These are phyloP conservation scores for Antechinus stuartii DNA, from an alignment of 2,113 vertebrate genomes.

Conservation along the genomic window DNA sequence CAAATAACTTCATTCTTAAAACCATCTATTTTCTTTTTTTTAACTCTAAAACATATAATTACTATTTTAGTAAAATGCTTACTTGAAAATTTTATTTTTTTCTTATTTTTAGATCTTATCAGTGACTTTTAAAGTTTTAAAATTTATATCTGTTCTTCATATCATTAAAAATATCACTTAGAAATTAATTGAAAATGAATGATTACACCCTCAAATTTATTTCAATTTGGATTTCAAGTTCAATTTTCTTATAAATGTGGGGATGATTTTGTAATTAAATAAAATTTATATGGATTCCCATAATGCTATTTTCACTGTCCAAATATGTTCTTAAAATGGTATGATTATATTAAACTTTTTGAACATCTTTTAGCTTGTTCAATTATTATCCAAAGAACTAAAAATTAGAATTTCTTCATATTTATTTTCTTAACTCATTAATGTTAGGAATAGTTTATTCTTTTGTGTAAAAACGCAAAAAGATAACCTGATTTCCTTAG, in stretches of 20 bases:
- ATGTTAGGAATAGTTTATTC: background rate
- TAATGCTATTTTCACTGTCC: background rate
- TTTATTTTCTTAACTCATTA: background rate
- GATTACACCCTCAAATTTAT: background rate
- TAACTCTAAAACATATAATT: constrained; percentile 76
- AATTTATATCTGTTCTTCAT: constrained; percentile 14
- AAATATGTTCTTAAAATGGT: background rate
- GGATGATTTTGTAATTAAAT: background rate
- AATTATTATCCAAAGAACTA: background rate
- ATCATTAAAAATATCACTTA: background rate
- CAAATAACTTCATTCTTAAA: constrained; percentile 86
- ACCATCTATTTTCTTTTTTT: constrained; percentile 76
- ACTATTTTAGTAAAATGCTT: constrained; percentile 78
- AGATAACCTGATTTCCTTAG: background rate
- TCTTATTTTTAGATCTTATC: constrained; percentile 23
- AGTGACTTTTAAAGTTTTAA: constrained; percentile 34
- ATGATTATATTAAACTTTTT: background rate
- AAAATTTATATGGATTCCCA: background rate
- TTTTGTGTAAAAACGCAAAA: background rate
- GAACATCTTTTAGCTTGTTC: background rate
- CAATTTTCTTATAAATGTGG: background rate
- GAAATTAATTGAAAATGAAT: background rate
- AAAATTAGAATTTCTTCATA: background rate
- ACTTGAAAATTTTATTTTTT: constrained; percentile 67
- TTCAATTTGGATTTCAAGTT: too few relatives aligned